A percentile compares a stretch with the other conserved stretches of the same genome.
phyloP scores from a whole-genome alignment of 2,888 invertebrate genomes.

The Ganaspis brasiliensis region DNA sequence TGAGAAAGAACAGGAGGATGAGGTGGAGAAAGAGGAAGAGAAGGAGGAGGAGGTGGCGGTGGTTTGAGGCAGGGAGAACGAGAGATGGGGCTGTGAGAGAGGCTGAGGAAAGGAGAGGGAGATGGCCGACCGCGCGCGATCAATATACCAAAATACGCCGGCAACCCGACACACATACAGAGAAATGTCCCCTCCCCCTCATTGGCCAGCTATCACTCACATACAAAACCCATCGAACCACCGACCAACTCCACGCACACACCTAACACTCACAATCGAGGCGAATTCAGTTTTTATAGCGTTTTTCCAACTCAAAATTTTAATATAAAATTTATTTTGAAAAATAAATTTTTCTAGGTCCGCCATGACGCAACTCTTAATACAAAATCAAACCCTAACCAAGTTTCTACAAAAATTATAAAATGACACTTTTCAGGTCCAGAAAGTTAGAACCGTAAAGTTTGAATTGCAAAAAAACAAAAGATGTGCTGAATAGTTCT shows the following conservation, averaged over 20 bases:
- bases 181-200: constrained; percentile 57
- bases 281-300: background rate
- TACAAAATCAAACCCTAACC: no score
- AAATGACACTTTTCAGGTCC: no score
- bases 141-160: constrained; percentile 81
- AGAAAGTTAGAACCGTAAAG: no score
- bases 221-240: constrained; percentile 32
- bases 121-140: constrained; percentile 79
- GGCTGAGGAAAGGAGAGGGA: constrained; percentile 68
- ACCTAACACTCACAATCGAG: background rate
- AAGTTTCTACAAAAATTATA: no score
- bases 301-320: background rate
- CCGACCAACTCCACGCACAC: constrained; percentile 21
- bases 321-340: background rate
- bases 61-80: constrained; percentile 31
- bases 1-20: constrained; percentile 60
- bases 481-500: no score
- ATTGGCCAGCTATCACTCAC: constrained; percentile 8
- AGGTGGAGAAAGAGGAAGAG: constrained; percentile 53
- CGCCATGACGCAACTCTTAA: no score
- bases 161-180: constrained; percentile 73
- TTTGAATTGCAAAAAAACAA: no score
- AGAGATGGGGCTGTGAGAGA: constrained; percentile 69
- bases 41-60: constrained; percentile 57
- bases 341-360: background rate